These are phyloP conservation scores for Mirza zaza DNA, from an alignment of 2,113 vertebrate species.

Conservation along the genomic window DNA sequence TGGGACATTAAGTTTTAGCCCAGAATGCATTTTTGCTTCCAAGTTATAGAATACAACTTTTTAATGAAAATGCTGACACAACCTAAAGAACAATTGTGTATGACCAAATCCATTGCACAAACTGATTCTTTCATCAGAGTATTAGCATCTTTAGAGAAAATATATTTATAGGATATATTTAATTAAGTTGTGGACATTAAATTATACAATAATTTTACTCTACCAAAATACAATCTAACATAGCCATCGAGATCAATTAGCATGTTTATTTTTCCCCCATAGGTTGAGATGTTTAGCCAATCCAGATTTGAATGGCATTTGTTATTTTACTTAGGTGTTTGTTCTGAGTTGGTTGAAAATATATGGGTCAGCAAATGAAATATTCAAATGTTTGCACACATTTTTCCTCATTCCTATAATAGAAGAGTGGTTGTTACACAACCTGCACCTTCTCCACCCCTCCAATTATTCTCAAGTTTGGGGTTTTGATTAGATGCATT, in stretches of 20 bases:
- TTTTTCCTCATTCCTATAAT: background rate
- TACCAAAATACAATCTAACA: slow-evolving; percentile 57
- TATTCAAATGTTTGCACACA: slow-evolving; percentile 19
- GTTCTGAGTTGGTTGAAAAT: slow-evolving; percentile 50
- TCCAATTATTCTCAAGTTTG: background rate
- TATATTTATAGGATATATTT: slow-evolving; percentile 51
- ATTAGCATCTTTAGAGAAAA: slow-evolving; percentile 57
- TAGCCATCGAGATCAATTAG: slow-evolving; percentile 61
- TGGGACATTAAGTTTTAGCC: slow-evolving; percentile 56
- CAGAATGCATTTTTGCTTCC: slow-evolving; percentile 67
- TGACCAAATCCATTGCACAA: slow-evolving; percentile 51
- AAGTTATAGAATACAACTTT: slow-evolving; percentile 57
- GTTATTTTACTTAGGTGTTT: slow-evolving; percentile 39
- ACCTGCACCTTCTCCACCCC: background rate
- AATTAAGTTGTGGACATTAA: slow-evolving; percentile 57
- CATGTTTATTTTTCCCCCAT: slow-evolving; percentile 57
- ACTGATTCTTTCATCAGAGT: slow-evolving; percentile 53
- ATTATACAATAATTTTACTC: slow-evolving; percentile 46
- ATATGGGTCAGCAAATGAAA: slow-evolving; percentile 41
- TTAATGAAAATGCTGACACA: slow-evolving; percentile 66
- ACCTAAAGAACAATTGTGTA: slow-evolving; percentile 47
- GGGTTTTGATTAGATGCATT: background rate
- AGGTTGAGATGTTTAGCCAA: slow-evolving; percentile 35
- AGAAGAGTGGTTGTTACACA: background rate
- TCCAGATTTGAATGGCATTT: background rate